Evolutionary conservation across 2,113 vertebrate species (phyloP).

Genomic region (Grantiella picta): DNA sequence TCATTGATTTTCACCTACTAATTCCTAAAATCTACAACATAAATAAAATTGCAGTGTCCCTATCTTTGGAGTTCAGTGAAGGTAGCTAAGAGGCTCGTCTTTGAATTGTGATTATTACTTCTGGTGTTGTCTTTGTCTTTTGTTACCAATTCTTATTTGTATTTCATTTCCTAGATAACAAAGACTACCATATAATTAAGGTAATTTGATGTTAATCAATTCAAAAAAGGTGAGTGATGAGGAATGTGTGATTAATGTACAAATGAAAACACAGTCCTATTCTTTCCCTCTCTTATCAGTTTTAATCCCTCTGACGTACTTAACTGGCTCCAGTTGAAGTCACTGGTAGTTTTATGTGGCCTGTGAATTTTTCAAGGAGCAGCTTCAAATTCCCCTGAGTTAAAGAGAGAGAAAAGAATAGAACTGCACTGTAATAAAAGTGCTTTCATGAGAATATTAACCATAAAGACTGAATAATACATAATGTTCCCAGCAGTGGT

Average conservation of each 20-base stretch:
- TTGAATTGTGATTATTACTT: neutral
- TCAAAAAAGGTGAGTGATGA: neutral
- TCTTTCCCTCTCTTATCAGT: slow-evolving; percentile 5
- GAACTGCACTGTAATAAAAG: neutral
- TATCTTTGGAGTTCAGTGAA: neutral
- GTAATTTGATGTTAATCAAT: neutral
- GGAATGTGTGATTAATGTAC: slow-evolving; percentile 2
- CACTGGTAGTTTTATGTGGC: slow-evolving; percentile 10
- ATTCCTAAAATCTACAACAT: neutral
- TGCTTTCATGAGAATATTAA: neutral
- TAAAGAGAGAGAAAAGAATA: neutral
- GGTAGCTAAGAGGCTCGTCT: neutral
- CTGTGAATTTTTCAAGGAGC: neutral
- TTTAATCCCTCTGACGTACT: slow-evolving; percentile 21
- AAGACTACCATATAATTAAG: neutral
- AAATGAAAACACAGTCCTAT: neutral
- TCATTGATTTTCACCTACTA: neutral
- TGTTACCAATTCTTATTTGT: neutral
- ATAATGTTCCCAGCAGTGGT: neutral
- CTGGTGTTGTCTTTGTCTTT: neutral
- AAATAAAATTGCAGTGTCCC: neutral
- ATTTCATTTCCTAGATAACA: neutral
- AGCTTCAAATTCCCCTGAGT: neutral
- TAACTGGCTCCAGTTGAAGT: neutral
- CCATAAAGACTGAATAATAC: neutral